Base-by-base conservation (phyloP, 2,888 invertebrate species). In the Himalopsyche japonica region DNA sequence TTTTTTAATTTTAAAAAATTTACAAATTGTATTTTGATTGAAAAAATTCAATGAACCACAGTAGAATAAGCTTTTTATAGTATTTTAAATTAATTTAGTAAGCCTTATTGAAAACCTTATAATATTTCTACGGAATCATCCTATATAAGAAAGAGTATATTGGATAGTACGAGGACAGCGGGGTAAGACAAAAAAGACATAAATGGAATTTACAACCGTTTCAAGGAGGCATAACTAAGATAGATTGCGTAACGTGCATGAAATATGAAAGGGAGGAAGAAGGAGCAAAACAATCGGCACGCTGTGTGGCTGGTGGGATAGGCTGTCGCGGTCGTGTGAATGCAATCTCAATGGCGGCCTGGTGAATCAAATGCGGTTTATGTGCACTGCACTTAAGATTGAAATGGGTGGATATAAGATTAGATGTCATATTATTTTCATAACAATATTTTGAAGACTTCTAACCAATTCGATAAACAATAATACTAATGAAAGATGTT, bases 151-250 rank as follows among this genome's bases (percentile, higher is more conserved):
- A 34, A 76, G 18, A 8, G 32, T n/a, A 43, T 37, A n/a, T 27
- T 79, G 24, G 79, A n/a, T 24, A 24, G 79, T 34, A 43, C 8
- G 27, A 57, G 57, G 57, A 57, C 57, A 57, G 57, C 24, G 20
- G 57, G 57, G 57, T 57, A 57, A 57, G 82, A 81, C 37, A 86
- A 86, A 86, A 82, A 83, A 82, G 86, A 86, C 86, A 85, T 85
- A 86, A 86, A 86, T 84, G 86, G 85, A 86, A 86, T 86, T 86
- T 85, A 86, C 85, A 86, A 85, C 85, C 86, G 82, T 70, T 83
- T 85, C 85, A 70, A 84, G 84, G 84, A 85, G 82, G 85, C 80
- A 86, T 81, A 86, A 86, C 85, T 79, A 85, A 86, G 86, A 86
- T 85, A 85, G 86, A 86, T 86, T 82, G 83, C 78, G 82, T 82